Evolutionary conservation across 92 coral and sea anemone species (phyloP), one percentile per base, ranked within the genome.

Genomic region (Porites evermanni): DNA sequence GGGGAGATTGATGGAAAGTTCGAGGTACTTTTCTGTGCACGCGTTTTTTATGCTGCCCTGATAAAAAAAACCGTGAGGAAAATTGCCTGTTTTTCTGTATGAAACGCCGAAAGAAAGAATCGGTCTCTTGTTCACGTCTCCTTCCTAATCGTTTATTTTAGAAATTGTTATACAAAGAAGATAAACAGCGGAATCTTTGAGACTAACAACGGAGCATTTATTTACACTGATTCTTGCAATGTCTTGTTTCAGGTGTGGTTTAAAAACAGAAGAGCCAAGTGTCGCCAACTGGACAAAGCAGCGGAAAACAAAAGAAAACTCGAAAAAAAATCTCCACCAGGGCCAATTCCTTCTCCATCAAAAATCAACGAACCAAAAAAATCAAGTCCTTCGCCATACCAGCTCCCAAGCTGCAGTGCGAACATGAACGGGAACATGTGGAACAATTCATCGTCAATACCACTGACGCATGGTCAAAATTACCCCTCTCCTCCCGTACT

Each of bases 191-290:
- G 32, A 29, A 29, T 29, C 32, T 29, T 29, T 29, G 32, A 29
- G 32, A 29, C 32, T 29, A 29, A 29, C 32, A 29, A 29, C 2
- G 32, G 32, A 29, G 47, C 47, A 64, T 16, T 64, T 64, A 17
- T 64, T 17, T 19, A 8, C n/a, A 16, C n/a, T 7, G 68, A 17
- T 19, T 20, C 13, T 9, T 8, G 47, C 2, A 84, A 11, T 26
- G 52, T 26, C 32, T 54, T 50, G 70, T 67, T 67, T 50, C 23
- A 97, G 99, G 99, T 97, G 14, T 97, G 99, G 99, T 97, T 97
- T 86, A 97, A 97, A 75, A 97, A 97, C 81, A 92, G 98, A 91
- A 75, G 99, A 83, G 99, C 99, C 2, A 97, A 97, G 76, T 94
- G 98, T 69, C 94, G 99, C 53, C 99, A 97, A 68, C 88, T 92